Evolutionary conservation across 2,113 vertebrate species (phyloP).

Genomic region (Euleptes europaea): DNA sequence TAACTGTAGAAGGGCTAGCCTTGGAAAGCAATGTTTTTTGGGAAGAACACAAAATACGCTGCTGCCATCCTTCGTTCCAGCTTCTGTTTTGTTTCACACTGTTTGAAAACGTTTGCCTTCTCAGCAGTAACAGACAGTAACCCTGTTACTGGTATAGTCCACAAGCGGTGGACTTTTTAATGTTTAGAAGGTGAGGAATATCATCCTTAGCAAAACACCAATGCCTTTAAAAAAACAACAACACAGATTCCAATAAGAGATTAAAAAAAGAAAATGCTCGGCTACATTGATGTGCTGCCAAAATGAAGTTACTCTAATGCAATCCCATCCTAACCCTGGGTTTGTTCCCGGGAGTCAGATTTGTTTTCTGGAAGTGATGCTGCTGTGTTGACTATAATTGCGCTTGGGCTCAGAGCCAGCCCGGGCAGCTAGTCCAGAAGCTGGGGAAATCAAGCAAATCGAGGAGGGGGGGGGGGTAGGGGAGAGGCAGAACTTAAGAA

Average conservation of each 20-base stretch:
- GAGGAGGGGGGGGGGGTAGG: fast-evolving
- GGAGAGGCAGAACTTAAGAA: background rate
- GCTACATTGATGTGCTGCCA: slow-evolving; percentile 37
- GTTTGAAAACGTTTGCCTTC: background rate
- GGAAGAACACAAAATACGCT: too few species aligned
- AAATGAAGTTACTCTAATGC: slow-evolving; percentile 36
- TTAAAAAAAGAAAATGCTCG: slow-evolving; percentile 28
- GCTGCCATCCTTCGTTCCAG: too few species aligned
- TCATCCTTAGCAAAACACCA: background rate
- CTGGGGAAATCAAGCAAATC: background rate
- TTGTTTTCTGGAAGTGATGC: slow-evolving; percentile 37
- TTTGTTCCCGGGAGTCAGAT: slow-evolving; percentile 28
- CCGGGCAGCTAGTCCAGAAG: background rate
- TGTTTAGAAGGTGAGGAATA: background rate
- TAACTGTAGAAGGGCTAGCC: too few species aligned
- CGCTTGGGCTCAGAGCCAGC: background rate
- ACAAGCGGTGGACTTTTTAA: background rate
- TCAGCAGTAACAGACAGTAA: background rate
- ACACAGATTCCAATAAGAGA: slow-evolving; percentile 34
- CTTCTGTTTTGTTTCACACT: background rate
- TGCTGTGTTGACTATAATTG: slow-evolving; percentile 2
- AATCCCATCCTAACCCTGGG: slow-evolving; percentile 6
- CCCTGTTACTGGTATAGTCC: background rate
- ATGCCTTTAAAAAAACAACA: slow-evolving; percentile 16
- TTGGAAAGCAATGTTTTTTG: too few species aligned